These are phyloP conservation scores for Cirrhinus mrigala DNA, from an alignment of 2,797 vertebrate genomes.

Conservation along the genomic window DNA sequence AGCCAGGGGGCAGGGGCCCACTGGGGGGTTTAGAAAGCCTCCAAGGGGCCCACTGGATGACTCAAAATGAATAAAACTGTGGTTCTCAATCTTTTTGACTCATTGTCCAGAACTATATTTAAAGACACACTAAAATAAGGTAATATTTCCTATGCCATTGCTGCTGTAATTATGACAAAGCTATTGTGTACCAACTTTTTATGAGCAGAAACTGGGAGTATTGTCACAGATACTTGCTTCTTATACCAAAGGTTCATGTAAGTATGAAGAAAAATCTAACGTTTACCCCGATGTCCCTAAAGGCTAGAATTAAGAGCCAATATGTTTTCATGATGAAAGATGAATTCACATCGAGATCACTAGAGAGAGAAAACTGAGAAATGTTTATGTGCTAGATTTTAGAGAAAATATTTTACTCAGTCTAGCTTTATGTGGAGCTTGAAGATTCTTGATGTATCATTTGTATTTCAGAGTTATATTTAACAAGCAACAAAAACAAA, in stretches of 20 bases:
- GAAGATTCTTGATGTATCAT: background rate
- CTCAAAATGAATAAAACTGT: background rate
- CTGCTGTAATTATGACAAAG: background rate
- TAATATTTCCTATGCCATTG: background rate
- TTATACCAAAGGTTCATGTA: background rate
- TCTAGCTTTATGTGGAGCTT: background rate
- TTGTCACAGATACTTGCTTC: background rate
- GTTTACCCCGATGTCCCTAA: background rate
- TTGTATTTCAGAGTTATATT: constrained; percentile 4
- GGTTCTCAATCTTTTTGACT: background rate
- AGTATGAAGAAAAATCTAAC: background rate
- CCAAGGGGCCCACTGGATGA: background rate
- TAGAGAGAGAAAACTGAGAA: background rate
- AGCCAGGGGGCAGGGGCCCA: background rate
- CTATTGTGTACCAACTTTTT: background rate
- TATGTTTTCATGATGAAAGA: background rate
- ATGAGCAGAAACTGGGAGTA: background rate
- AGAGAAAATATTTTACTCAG: background rate
- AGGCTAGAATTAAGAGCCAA: background rate
- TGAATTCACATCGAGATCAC: background rate
- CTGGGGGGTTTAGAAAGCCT: background rate
- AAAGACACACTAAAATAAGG: background rate
- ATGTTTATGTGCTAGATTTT: background rate
- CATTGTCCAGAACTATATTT: background rate
- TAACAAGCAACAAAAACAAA: constrained; percentile 12